A percentile compares a stretch with the other conserved stretches of the same genome.
Conservation (phyloP, 1,140 invertebrate species). For the Atta cephalotes region DNA sequence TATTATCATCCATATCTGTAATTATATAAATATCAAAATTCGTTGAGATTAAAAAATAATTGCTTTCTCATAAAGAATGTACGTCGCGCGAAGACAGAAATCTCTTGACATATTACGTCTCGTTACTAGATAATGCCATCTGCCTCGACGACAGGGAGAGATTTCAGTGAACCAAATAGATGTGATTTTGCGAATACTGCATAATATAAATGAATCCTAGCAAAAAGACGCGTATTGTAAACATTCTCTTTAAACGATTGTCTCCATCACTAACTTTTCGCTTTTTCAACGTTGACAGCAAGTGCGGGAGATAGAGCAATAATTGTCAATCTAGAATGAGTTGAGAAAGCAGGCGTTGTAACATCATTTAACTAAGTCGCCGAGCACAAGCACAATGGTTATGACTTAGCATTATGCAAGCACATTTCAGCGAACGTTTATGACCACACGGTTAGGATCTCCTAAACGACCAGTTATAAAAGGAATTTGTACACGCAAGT, state of each 20-base stretch:
- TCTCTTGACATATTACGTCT: slow-evolving; percentile 25
- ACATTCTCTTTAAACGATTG: neutral
- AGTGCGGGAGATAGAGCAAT: neutral
- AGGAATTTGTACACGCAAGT: slow-evolving; percentile 3
- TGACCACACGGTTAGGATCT: neutral
- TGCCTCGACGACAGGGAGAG: neutral
- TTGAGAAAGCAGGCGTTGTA: neutral
- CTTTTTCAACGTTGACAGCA: neutral
- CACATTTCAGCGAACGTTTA: slow-evolving; percentile 27
- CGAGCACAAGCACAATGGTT: neutral
- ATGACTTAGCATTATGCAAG: neutral
- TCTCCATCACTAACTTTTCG: neutral
- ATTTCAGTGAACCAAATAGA: slow-evolving; percentile 2
- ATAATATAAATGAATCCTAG: slow-evolving; percentile 7
- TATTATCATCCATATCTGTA: neutral
- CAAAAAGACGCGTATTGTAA: neutral
- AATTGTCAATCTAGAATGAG: slow-evolving; percentile 5
- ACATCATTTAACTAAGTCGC: slow-evolving; percentile 25
- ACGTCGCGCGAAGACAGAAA: neutral
- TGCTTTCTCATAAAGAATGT: neutral
- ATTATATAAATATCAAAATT: slow-evolving; percentile 7
- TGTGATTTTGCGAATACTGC: neutral
- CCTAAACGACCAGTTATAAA: neutral
- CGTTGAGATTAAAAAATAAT: neutral
- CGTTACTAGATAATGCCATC: slow-evolving; percentile 4